Conservation (phyloP, 1,140 invertebrate genomes). For the Drosophila auraria region DNA sequence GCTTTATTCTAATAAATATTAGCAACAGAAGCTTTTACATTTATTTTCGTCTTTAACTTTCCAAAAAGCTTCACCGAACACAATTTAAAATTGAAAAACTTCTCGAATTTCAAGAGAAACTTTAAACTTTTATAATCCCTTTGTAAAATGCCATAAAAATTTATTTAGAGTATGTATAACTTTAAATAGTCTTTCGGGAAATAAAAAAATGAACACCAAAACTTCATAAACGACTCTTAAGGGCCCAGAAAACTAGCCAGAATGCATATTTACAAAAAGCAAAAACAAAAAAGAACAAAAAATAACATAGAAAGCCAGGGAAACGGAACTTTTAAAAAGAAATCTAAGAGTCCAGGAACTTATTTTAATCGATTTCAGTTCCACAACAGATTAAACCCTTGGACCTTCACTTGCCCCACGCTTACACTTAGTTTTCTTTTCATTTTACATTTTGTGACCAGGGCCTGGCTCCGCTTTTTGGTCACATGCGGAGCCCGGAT, state of each 20-base stretch:
- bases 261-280: background rate
- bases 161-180: background rate
- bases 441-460: conserved; percentile 18
- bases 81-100: background rate
- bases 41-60: background rate
- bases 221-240: background rate
- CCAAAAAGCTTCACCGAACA: background rate
- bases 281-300: too few species aligned
- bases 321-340: background rate
- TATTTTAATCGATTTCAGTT: conserved; percentile 11
- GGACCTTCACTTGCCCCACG: background rate
- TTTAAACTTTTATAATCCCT: background rate
- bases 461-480: background rate
- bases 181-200: background rate
- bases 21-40: background rate
- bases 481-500: conserved; percentile 13
- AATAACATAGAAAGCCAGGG: background rate
- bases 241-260: background rate
- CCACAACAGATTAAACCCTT: background rate
- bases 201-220: background rate
- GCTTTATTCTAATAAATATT: background rate
- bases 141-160: background rate
- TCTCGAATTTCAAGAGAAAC: background rate
- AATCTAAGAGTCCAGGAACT: background rate
- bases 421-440: conserved; percentile 15